Base-by-base conservation (phyloP, 2,888 invertebrate genomes). In the Epicampocera succincta region DNA sequence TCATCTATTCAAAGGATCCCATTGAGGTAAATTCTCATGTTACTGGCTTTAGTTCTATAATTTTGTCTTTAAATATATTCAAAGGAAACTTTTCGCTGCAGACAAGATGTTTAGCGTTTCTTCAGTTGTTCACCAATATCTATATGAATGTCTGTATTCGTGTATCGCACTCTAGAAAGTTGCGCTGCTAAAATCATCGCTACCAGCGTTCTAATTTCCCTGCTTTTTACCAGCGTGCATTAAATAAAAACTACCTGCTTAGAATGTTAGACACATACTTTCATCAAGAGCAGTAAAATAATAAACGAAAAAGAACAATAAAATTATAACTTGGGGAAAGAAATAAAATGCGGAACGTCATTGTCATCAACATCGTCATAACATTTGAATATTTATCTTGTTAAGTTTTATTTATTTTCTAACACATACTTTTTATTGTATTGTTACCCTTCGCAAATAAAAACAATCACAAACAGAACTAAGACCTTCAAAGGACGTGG, bases 311-410 rank as follows among this genome's bases (percentile, higher is more conserved):
- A 33, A 56, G 6, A 40, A 48, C 13, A 38, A 60, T 48, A 58
- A 48, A 48, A 38, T 71, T 3, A 8, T 17, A 71, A 50, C 29
- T 61, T 61, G 8, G 9, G 46, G 15, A 60, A 40, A 15, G 17
- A 33, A 54, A 54, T 42, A 42, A 58, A 48, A 71, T n/a, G 38
- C 19, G 25, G 13, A 71, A 15, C 9, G 6, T 48, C 11, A 71
- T 17, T 25, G 25, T 56, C n/a, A 52, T 0, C 11, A 29, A 46
- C 33, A 56, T 69, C 61, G 42, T 61, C 61, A 79, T 52, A 61
- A 69, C 38, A 63, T 80, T 80, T 80, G 50, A 74, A 74, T 74
- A 80, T 80, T 80, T 80, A 74, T 74, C 33, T 69, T 42, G 56
- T 80, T 56, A 58, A 72, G 50, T 65, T 60, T 56, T 61, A 60